phyloP scores from a whole-genome alignment of 2,113 vertebrate species.

The Pardalotus punctatus region DNA sequence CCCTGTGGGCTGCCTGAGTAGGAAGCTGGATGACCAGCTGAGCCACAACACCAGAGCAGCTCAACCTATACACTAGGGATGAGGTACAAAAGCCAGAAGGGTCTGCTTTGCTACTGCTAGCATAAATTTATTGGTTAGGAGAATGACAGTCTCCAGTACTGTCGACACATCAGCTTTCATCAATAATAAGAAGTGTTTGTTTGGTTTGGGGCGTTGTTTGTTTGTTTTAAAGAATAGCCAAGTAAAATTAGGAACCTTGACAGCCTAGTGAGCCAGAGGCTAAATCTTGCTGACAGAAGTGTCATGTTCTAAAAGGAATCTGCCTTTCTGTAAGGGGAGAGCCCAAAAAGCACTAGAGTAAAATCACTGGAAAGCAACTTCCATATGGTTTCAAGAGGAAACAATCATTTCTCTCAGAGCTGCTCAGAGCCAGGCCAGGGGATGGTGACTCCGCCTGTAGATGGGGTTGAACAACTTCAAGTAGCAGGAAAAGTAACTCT shows the following conservation, averaged over 20 bases:
- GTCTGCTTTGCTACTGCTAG: not conserved
- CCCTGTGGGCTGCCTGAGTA: not conserved
- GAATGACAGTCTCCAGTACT: not conserved
- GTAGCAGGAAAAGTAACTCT: not conserved
- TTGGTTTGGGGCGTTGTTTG: not conserved
- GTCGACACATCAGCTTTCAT: not conserved
- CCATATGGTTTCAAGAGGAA: conserved; percentile 20
- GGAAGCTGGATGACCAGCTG: conserved; percentile 11
- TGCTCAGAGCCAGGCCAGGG: not conserved
- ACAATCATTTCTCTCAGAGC: not conserved
- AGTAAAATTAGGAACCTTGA: conserved; percentile 1
- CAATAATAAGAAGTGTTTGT: not conserved
- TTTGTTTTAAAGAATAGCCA: not conserved
- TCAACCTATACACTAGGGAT: not conserved
- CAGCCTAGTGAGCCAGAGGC: not conserved
- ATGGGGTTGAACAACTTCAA: not conserved
- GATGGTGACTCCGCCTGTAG: not conserved
- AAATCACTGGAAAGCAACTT: not conserved
- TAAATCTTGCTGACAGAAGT: not conserved
- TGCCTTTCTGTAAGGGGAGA: not conserved
- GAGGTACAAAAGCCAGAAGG: not conserved
- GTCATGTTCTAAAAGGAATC: not conserved
- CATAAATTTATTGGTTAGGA: not conserved
- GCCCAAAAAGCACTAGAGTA: not conserved
- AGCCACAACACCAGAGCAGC: not conserved